A percentile compares a stretch with the other conserved stretches of the same genome.
These are phyloP conservation scores for Aphaenogaster ashmeadi DNA, from an alignment of 1,140 invertebrate species.

Conservation along the genomic window DNA sequence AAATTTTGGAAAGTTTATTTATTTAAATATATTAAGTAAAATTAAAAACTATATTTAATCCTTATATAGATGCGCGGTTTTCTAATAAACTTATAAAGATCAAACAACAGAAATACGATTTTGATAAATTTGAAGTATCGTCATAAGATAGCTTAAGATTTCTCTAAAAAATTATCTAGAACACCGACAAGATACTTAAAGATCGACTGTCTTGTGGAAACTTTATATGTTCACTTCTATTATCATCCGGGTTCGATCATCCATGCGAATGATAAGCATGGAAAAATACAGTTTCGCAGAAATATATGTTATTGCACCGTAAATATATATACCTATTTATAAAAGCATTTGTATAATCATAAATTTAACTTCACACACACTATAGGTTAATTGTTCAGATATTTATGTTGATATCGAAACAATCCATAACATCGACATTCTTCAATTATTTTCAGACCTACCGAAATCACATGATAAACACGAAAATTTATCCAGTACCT, in stretches of 20 bases:
- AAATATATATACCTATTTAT: constrained; percentile 3
- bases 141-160: neutral
- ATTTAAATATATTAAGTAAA: constrained; percentile 30
- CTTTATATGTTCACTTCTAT: neutral
- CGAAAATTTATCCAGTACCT: neutral
- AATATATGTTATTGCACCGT: neutral
- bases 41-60: neutral
- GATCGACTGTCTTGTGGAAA: neutral
- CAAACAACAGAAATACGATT: neutral
- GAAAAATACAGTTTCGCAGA: neutral
- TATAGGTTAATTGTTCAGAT: neutral
- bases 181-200: neutral
- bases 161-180: neutral
- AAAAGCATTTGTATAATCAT: neutral
- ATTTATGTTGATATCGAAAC: neutral
- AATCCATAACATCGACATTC: neutral
- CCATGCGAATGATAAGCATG: neutral
- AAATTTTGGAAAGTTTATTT: neutral
- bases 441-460: neutral
- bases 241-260: neutral
- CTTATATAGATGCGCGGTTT: neutral
- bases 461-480: neutral
- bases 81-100: neutral
- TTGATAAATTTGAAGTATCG: neutral
- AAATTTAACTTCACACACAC: constrained; percentile 4